A percentile compares a stretch with the other conserved stretches of the same genome.
phyloP scores from a whole-genome alignment of 2,888 invertebrate species.

The Philaethria dido region DNA sequence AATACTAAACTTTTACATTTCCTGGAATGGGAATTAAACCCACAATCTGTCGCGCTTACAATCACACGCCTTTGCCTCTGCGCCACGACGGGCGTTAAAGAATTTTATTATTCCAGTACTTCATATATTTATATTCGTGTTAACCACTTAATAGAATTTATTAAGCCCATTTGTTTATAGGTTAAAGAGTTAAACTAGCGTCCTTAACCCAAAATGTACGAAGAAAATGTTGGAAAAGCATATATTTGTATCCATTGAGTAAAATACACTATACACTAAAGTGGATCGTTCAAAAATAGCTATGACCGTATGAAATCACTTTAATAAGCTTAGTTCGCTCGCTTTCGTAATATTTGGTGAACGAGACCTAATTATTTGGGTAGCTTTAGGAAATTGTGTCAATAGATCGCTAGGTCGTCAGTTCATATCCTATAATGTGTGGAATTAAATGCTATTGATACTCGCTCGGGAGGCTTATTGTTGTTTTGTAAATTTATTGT shows the following conservation, averaged over 20 bases:
- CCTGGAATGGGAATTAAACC: background rate
- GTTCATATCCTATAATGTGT: too few species aligned
- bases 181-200: slow-evolving; percentile 9
- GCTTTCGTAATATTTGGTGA: background rate
- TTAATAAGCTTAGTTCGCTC: slow-evolving; percentile 1
- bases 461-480: too few species aligned
- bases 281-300: slow-evolving; percentile 29
- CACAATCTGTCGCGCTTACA: background rate
- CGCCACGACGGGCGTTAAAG: background rate
- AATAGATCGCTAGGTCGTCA: too few species aligned
- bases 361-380: background rate
- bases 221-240: slow-evolving; percentile 35
- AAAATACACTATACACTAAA: slow-evolving; percentile 25
- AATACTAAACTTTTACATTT: background rate
- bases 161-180: slow-evolving; percentile 2
- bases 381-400: too few species aligned
- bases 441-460: too few species aligned
- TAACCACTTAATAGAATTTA: slow-evolving; percentile 15
- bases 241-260: slow-evolving; percentile 35
- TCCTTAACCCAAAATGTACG: slow-evolving; percentile 32
- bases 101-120: background rate
- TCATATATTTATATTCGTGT: slow-evolving; percentile 1
- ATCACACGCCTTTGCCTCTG: background rate
- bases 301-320: slow-evolving; percentile 12
- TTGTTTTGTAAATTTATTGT: too few species aligned